Conservation (phyloP, 2,888 invertebrate genomes). For the Cylindroiulus punctatus region DNA sequence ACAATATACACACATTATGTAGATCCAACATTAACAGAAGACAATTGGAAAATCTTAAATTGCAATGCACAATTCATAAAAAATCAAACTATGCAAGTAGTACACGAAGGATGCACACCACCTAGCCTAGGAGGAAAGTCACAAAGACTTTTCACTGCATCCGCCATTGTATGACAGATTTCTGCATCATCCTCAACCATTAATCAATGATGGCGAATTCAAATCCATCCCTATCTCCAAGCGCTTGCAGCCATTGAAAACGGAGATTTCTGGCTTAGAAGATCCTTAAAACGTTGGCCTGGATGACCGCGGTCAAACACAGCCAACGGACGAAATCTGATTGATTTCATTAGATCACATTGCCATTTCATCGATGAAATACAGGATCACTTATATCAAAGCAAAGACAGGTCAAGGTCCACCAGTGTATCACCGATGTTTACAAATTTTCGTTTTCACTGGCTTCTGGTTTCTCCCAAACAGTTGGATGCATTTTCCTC, state of each 20-base stretch:
- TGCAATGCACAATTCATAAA: no score
- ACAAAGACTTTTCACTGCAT: neutral
- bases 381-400: neutral
- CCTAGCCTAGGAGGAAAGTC: neutral
- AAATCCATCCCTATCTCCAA: neutral
- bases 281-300: neutral
- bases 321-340: neutral
- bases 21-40: neutral
- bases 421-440: neutral
- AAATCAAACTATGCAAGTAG: no score
- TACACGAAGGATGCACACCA: neutral
- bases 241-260: slow-evolving; percentile 1
- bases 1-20: no score
- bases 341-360: slow-evolving; percentile 33
- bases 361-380: slow-evolving; percentile 16
- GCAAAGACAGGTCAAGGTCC: slow-evolving; percentile 29
- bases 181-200: slow-evolving; percentile 9
- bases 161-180: slow-evolving; percentile 29
- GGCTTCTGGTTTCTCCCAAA: neutral
- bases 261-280: neutral
- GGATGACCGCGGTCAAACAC: slow-evolving; percentile 8
- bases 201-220: slow-evolving; percentile 29
- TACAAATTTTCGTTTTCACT: slow-evolving; percentile 18
- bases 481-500: neutral
- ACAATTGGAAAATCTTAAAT: neutral